A percentile compares a stretch with the other conserved stretches of the same genome.
These are phyloP conservation scores for Vollenhovia emeryi DNA, from an alignment of 1,140 invertebrate species.

Conservation along the genomic window DNA sequence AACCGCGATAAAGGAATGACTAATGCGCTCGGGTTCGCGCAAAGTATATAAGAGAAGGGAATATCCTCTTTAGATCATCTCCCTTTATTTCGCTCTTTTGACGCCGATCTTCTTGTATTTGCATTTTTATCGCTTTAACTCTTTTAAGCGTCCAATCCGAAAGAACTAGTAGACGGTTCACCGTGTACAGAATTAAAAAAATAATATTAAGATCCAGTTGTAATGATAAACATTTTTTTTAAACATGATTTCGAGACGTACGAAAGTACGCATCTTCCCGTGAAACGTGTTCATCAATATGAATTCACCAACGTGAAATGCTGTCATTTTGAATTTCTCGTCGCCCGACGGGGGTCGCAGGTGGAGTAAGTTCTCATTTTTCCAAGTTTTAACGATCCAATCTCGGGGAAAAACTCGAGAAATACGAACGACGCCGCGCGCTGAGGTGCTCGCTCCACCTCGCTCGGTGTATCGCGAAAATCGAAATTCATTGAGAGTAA, in stretches of 20 bases:
- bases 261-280: neutral
- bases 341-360: constrained; percentile 8
- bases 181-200: neutral
- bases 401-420: constrained; percentile 38
- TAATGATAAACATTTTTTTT: neutral
- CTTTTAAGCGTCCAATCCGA: neutral
- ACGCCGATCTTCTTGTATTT: constrained; percentile 8
- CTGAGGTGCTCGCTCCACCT: neutral
- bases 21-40: constrained; percentile 7
- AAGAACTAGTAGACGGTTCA: neutral
- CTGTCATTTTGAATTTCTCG: constrained; percentile 30
- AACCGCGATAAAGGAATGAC: constrained; percentile 42
- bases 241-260: neutral
- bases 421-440: neutral
- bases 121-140: constrained; percentile 36
- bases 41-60: neutral
- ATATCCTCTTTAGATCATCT: constrained; percentile 5
- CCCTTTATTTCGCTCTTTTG: constrained; percentile 9
- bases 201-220: neutral
- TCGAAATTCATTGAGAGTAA: constrained; percentile 32
- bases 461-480: neutral
- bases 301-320: neutral
- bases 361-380: constrained; percentile 50
- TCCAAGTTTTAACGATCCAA: constrained; percentile 67
- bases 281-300: constrained; percentile 14